phyloP scores from a whole-genome alignment of 1,140 invertebrate genomes.

The Epicauta chinensis region DNA sequence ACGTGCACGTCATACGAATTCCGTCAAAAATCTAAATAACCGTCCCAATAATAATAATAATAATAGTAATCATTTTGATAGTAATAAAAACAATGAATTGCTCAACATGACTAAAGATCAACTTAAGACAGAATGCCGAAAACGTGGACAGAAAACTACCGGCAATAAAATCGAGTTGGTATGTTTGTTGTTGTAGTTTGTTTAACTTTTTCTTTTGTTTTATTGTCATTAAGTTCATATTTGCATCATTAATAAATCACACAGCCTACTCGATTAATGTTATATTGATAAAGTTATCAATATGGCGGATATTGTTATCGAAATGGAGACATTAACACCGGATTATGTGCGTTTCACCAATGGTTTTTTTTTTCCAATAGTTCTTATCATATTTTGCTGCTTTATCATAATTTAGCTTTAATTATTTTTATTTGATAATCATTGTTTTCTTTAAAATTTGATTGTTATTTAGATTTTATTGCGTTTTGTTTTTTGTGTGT shows the following conservation, averaged over 20 bases:
- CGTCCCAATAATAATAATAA: too few relatives aligned
- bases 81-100: conserved; percentile 37
- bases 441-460: not conserved
- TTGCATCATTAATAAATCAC: not conserved
- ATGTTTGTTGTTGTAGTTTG: conserved; percentile 26
- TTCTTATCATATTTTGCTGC: not conserved
- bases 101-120: conserved; percentile 54
- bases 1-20: too few relatives aligned
- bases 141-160: conserved; percentile 52
- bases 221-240: conserved; percentile 7
- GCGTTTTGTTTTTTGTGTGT: too few relatives aligned
- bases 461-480: not conserved
- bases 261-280: too few relatives aligned
- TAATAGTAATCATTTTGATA: too few relatives aligned
- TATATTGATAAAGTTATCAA: too few relatives aligned
- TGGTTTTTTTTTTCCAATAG: too few relatives aligned
- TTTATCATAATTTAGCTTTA: not conserved
- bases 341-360: too few relatives aligned
- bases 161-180: conserved; percentile 60
- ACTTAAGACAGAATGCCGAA: conserved; percentile 53
- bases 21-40: too few relatives aligned
- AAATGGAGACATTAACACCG: too few relatives aligned
- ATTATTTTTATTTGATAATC: not conserved
- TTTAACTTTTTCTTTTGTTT: conserved; percentile 15
- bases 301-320: too few relatives aligned